These are phyloP conservation scores for Rhadina sibilatrix DNA, from an alignment of 2,113 vertebrate genomes.

Conservation along the genomic window DNA sequence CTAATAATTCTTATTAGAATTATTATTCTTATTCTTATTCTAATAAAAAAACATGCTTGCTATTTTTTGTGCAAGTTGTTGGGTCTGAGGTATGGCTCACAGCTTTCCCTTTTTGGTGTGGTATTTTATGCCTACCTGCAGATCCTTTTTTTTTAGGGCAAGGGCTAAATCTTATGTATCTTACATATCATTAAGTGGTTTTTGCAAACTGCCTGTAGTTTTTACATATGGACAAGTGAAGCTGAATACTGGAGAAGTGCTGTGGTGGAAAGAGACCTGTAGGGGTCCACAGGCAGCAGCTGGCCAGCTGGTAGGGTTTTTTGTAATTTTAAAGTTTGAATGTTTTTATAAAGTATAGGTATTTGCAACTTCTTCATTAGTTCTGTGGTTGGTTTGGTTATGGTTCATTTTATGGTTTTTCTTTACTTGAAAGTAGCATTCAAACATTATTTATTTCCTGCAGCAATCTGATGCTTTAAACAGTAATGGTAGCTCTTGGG, in stretches of 20 bases:
- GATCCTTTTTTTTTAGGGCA: not conserved
- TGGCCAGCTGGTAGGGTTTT: not conserved
- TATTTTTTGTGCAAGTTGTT: not conserved
- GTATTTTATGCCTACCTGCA: not conserved
- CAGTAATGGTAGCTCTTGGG: not conserved
- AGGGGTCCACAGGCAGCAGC: not conserved
- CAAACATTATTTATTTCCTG: not conserved
- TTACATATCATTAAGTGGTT: not conserved
- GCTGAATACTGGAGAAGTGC: not conserved
- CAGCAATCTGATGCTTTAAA: not conserved
- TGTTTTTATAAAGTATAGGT: not conserved
- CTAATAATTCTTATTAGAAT: too few relatives aligned
- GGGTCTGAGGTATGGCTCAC: not conserved
- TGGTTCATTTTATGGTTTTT: not conserved
- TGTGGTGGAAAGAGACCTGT: not conserved
- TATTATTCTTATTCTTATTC: too few relatives aligned
- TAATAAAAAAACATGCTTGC: accelerated
- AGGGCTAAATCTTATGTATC: not conserved
- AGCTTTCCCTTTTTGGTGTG: not conserved
- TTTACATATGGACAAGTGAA: not conserved
- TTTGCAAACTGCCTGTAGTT: not conserved
- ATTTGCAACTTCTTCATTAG: not conserved
- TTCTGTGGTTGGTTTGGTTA: not conserved
- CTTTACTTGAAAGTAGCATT: not conserved
- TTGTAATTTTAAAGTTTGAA: not conserved